Base-by-base conservation (phyloP, 2,113 vertebrate species). In the Corydoras maculifer region DNA sequence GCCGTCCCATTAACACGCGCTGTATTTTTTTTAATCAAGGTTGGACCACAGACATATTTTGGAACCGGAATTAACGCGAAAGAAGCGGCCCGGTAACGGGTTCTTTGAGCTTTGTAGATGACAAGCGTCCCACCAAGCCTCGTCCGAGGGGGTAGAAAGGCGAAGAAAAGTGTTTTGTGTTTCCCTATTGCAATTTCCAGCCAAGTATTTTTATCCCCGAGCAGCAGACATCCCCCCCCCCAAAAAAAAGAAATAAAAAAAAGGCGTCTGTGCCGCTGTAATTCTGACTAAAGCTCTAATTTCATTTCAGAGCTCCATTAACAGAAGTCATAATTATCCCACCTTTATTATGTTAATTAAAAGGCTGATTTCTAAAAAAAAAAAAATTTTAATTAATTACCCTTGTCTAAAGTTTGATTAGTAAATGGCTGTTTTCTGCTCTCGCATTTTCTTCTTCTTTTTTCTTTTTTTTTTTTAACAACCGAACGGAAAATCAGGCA, bases 331-430 rank as follows among this genome's bases (percentile, higher is more conserved):
- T 86, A 88, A 90, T 90, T 89, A 89, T 77, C 79, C 81, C 83
- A 87, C 86, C 86, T 89, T 89, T 88, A 88, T 88, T 87, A 88
- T 90, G 87, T 84, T 87, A 90, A 90, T 89, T 82, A 88, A 87
- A 82, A 72, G 84, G 82, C 85, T 83, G 86, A 88, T 88, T 88
- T 88, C 81, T 86, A 88, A 84, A 43, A 43, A 43, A 43, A 86
- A 88, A 84, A 25, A 25, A 25, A 25, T 1, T 73, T 1, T 73
- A 89, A 88, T 87, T 86, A 88, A 89, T 89, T 88, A 85, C 82
- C 82, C 85, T 85, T 82, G 84, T 90, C 84, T 82, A 82, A 84
- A 88, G 86, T 89, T 89, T 87, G 87, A 88, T 88, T 85, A 85
- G 83, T 80, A 88, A 88, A 88, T 87, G 79, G 82, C 82, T 84